phyloP scores from a whole-genome alignment of 1,140 invertebrate genomes.

The Cyclina sinensis region DNA sequence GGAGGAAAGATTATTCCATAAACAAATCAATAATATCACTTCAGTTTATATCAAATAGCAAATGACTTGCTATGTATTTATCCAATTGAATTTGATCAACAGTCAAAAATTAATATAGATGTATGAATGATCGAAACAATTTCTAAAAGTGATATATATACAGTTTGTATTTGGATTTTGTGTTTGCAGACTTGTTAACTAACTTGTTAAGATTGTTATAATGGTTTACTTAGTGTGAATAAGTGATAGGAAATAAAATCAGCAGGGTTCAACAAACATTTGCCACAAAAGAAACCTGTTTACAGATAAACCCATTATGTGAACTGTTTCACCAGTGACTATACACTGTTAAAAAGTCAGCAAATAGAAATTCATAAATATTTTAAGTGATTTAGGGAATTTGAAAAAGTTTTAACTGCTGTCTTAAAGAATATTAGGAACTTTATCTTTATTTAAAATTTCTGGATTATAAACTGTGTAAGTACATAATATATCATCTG shows the following conservation, averaged over 20 bases:
- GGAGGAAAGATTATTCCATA: neutral
- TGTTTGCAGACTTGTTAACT: slow-evolving; percentile 5
- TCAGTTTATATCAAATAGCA: slow-evolving; percentile 12
- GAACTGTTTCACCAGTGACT: neutral
- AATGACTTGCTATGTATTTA: neutral
- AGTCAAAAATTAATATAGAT: neutral
- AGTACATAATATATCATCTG: no score
- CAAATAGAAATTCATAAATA: neutral
- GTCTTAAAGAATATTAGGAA: no score
- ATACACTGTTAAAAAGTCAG: neutral
- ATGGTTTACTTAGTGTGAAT: neutral
- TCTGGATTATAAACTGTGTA: no score
- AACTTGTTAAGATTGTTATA: slow-evolving; percentile 13
- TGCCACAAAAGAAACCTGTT: neutral
- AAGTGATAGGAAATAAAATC: neutral
- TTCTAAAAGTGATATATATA: neutral
- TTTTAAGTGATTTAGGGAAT: neutral
- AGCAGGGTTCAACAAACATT: slow-evolving; percentile 12
- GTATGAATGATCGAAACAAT: neutral
- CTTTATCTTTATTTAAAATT: no score
- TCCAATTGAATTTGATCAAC: neutral
- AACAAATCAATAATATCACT: slow-evolving; percentile 19
- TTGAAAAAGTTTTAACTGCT: no score
- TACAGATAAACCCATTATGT: neutral
- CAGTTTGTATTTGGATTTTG: neutral